Evolutionary conservation across 2,113 vertebrate genomes (phyloP), one percentile per base, ranked within the genome.

Genomic region (Diadophis punctatus): DNA sequence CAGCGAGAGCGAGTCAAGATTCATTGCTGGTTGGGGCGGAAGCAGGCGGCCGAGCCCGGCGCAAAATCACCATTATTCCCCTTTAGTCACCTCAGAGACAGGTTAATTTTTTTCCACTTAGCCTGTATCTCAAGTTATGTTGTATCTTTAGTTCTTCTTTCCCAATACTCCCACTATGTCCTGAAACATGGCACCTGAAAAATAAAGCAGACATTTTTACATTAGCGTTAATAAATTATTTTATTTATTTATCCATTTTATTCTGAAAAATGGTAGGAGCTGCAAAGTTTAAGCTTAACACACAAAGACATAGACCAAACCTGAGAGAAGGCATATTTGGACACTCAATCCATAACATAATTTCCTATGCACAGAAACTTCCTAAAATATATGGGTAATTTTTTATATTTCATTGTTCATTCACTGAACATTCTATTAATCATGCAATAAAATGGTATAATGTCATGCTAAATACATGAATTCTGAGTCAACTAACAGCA

Each of bases 11-110:
- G 99, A 99, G 98, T 99, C 99, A 99, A 99, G 99, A 99, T 99
- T 99, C 99, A 99, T 99, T 99, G 99, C 99, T 99, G 99, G 98
- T 99, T 97, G 99, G 99, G 99, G 99, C 99, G 98, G 99, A 99
- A 99, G 99, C 99, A 99, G 99, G 99, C 99, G 98, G 99, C 99
- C 99, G 99, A 99, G 99, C 98, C 98, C 98, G 99, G 99, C 99
- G 99, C 99, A 99, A 99, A 99, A 99, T 99, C 99, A 99, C 99
- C 99, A 99, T 99, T 99, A 99, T 99, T 99, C 99, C 99, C 99
- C 99, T 99, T 99, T 99, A 98, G 99, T 99, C 99, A 99, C 99
- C 98, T 98, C 99, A 99, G 98, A 98, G 98, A 99, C 98, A 99
- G 97, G 98, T 98, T 98, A 99, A 98, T 98, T 98, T 98, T 98